These are phyloP conservation scores for Marmota monax DNA, from an alignment of 2,113 vertebrate species.

Conservation along the genomic window DNA sequence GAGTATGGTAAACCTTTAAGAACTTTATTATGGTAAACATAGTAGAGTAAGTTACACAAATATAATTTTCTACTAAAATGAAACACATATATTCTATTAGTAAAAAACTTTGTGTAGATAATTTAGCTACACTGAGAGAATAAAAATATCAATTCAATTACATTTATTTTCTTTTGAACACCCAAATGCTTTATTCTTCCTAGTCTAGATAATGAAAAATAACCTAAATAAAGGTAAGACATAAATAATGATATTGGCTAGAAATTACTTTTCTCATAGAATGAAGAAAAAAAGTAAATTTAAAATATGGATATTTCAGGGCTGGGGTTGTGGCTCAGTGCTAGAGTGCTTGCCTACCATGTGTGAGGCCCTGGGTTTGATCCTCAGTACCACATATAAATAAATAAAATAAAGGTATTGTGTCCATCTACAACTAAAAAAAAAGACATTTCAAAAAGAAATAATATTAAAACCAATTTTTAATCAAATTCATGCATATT, in stretches of 20 bases:
- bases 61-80: background rate
- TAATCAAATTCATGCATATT: background rate
- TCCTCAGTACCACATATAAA: too few species aligned
- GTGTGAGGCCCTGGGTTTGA: too few species aligned
- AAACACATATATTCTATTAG: background rate
- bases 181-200: background rate
- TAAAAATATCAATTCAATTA: background rate
- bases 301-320: background rate
- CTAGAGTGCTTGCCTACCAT: too few species aligned
- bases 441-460: background rate
- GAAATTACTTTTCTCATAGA: background rate
- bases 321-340: too few species aligned
- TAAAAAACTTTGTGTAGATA: background rate
- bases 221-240: background rate
- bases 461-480: background rate
- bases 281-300: background rate
- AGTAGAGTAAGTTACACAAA: background rate
- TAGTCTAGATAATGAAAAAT: background rate
- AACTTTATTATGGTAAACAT: background rate
- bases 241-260: background rate
- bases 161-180: background rate
- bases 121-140: background rate
- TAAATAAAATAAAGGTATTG: too few species aligned
- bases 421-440: too few species aligned
- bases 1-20: background rate